Percentiles rank a stretch among this genome's conserved stretches.
phyloP scores from a whole-genome alignment of 1,140 invertebrate species.

The Nylanderia fulva region DNA sequence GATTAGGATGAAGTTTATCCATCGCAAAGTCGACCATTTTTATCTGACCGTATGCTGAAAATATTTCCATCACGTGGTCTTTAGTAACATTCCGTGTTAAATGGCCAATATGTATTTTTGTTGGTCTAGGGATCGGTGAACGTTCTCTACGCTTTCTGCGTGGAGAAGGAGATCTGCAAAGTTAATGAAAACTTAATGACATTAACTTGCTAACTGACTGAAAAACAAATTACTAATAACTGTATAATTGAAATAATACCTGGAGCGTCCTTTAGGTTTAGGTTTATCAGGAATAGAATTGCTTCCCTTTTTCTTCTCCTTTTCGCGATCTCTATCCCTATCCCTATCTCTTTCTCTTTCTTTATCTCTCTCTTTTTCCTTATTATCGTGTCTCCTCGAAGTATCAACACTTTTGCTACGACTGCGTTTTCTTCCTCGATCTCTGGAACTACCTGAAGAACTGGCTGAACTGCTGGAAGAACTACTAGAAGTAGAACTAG shows the following conservation, averaged over 20 bases:
- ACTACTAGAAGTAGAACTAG: slow-evolving; percentile 90
- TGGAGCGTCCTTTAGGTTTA: slow-evolving; percentile 86
- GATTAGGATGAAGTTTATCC: slow-evolving; percentile 94
- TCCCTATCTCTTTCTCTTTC: slow-evolving; percentile 86
- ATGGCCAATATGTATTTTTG: slow-evolving; percentile 96
- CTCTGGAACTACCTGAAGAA: slow-evolving; percentile 88
- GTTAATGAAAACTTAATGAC: neutral
- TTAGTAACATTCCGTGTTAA: slow-evolving; percentile 96
- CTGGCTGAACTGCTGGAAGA: slow-evolving; percentile 90
- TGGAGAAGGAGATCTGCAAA: slow-evolving; percentile 86
- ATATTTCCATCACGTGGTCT: slow-evolving; percentile 98
- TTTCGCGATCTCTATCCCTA: slow-evolving; percentile 81
- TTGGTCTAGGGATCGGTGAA: slow-evolving; percentile 94
- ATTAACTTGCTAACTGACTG: neutral
- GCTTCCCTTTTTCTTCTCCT: slow-evolving; percentile 85
- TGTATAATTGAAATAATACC: slow-evolving; percentile 76
- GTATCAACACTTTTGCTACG: slow-evolving; percentile 85
- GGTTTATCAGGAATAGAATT: slow-evolving; percentile 87
- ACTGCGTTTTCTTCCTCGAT: slow-evolving; percentile 83
- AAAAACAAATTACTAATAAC: slow-evolving; percentile 21
- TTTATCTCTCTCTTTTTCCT: slow-evolving; percentile 86
- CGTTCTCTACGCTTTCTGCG: slow-evolving; percentile 90
- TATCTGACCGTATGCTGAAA: slow-evolving; percentile 90
- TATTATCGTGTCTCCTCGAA: slow-evolving; percentile 85
- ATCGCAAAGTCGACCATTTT: slow-evolving; percentile 96